Base-by-base conservation (phyloP, 2,797 vertebrate genomes). In the Paguma larvata region DNA sequence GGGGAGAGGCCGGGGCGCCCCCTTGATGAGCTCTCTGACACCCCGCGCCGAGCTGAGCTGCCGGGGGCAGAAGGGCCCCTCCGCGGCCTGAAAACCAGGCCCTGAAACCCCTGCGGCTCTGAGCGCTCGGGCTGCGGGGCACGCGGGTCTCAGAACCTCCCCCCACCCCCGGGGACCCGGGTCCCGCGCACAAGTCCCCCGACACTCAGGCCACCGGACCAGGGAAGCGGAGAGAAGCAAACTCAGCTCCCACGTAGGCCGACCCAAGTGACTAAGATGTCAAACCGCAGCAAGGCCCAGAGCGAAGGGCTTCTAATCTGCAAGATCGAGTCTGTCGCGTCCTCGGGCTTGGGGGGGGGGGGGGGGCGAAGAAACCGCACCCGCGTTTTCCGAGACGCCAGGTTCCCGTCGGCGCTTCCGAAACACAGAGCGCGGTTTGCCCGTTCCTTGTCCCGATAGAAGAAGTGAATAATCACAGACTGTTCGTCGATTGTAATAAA, bases 31-130 rank as follows among this genome's bases (percentile, higher is more conserved):
- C 97, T 97, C 97, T 97, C 98, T 97, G 94, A 89, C 97, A 98
- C 98, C 98, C 97, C 98, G 97, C 97, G 21, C 56, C 56, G 8
- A 53, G 98, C 98, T 98, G 98, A 92, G 98, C 95, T 75, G 92
- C 96, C 85, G 82, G 91, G 94, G 91, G 97, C 97, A 96, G 89
- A 85, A 67, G 95, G 77, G 34, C 96, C 96, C 95, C 96, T 93
- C 98, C 96, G 83, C 93, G 92, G 97, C 96, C 30, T 19, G 10
- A 18, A 14, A 16, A 94, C 91, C 94, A 93, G 98, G 98, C 98
- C 97, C 97, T 91, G 85, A 98, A 98, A 97, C 96, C 94, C 90
- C 97, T 91, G 72, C 97, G 95, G 98, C 98, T 96, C 97, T 95
- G 94, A 91, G 97, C 96, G 98, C 98, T 4, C 97, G 97, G 97